Conservation (phyloP, 2,113 vertebrate genomes). For the Microcebus murinus region DNA sequence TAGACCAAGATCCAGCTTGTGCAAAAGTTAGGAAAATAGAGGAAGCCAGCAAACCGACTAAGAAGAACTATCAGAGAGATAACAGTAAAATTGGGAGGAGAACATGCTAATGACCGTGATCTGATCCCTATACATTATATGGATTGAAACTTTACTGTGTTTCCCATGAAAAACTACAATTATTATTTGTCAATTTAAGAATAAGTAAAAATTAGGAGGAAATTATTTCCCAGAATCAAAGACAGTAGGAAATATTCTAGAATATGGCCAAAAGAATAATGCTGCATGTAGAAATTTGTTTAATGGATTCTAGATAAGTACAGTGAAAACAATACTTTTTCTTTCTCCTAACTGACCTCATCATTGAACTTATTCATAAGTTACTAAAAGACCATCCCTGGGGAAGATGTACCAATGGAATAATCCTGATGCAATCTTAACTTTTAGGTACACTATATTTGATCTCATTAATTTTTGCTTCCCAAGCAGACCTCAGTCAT, state of each 20-base stretch:
- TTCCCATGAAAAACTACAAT: background rate
- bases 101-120: background rate
- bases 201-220: background rate
- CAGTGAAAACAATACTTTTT: slow-evolving; percentile 2
- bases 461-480: background rate
- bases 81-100: background rate
- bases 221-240: background rate
- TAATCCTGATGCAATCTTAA: slow-evolving; percentile 48
- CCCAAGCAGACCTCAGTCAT: background rate
- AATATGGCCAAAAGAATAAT: background rate
- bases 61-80: background rate
- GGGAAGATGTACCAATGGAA: background rate
- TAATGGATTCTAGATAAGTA: background rate
- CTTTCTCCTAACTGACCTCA: slow-evolving; percentile 18
- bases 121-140: background rate
- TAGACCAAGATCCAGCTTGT: background rate
- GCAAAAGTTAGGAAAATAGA: background rate
- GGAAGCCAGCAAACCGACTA: background rate
- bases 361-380: background rate
- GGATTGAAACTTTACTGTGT: background rate
- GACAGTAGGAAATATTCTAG: background rate
- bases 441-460: background rate
- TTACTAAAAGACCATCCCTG: slow-evolving; percentile 29
- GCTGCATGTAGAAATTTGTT: background rate
- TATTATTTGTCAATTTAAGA: background rate